Percentiles rank a stretch among this genome's conserved stretches.
Conservation (phyloP, 2,113 vertebrate genomes). For the Loxodonta africana region DNA sequence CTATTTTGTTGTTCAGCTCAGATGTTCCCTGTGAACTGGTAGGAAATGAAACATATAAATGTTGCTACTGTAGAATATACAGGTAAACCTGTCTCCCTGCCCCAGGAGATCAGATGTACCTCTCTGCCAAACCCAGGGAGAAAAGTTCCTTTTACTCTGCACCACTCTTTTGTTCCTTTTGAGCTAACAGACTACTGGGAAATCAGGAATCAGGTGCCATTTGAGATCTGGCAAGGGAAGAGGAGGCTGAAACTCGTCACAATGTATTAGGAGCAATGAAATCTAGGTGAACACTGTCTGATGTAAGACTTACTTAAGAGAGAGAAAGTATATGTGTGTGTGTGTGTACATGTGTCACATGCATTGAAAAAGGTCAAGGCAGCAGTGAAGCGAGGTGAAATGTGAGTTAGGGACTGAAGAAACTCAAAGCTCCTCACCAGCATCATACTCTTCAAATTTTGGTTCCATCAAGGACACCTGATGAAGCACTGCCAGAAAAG, state of each 20-base stretch:
- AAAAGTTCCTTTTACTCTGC: not conserved
- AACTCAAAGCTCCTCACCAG: not conserved
- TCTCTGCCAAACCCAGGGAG: not conserved
- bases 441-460: not conserved
- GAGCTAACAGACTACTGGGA: too few species aligned
- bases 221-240: not conserved
- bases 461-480: not conserved
- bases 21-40: too few species aligned
- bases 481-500: not conserved
- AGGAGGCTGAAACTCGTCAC: not conserved
- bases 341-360: too few species aligned
- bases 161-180: not conserved
- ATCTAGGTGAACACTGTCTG: not conserved
- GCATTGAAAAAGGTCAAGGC: too few species aligned
- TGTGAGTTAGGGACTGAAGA: not conserved
- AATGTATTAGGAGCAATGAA: not conserved
- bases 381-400: too few species aligned
- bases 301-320: not conserved
- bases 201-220: too few species aligned
- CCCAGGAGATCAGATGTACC: not conserved
- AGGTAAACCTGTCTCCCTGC: not conserved
- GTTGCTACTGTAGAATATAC: too few species aligned
- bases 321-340: accelerated
- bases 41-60: too few species aligned
- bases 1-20: too few species aligned